These are phyloP conservation scores for Trichosurus vulpecula DNA, from an alignment of 2,797 vertebrate genomes.

Conservation along the genomic window DNA sequence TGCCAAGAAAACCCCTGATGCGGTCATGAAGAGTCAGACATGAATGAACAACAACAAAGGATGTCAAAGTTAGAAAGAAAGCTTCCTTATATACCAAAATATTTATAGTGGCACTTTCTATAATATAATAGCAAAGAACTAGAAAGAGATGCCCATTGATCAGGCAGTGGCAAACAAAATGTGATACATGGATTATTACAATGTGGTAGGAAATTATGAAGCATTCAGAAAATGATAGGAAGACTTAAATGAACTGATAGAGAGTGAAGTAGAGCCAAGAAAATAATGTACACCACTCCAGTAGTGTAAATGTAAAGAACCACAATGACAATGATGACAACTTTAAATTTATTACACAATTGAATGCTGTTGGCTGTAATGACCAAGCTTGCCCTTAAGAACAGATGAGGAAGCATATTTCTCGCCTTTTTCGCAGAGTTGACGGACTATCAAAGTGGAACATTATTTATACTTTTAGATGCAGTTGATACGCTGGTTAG, in stretches of 20 bases:
- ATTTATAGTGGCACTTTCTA: not conserved
- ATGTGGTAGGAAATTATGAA: not conserved
- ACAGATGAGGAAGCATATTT: not conserved
- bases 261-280: not conserved
- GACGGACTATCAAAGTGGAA: not conserved
- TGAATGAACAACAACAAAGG: not conserved
- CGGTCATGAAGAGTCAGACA: not conserved
- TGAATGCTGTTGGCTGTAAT: not conserved
- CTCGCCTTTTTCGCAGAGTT: not conserved
- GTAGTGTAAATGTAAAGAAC: not conserved
- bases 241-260: not conserved
- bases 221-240: not conserved
- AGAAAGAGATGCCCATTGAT: not conserved
- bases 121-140: not conserved
- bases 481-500: not conserved
- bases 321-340: not conserved
- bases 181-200: not conserved
- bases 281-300: not conserved
- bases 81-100: not conserved
- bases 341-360: too few relatives aligned
- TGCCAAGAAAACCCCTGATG: not conserved
- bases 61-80: not conserved
- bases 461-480: not conserved
- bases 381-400: not conserved
- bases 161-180: not conserved